Evolutionary conservation across 2,113 vertebrate species (phyloP).

Genomic region (Tetrax tetrax): DNA sequence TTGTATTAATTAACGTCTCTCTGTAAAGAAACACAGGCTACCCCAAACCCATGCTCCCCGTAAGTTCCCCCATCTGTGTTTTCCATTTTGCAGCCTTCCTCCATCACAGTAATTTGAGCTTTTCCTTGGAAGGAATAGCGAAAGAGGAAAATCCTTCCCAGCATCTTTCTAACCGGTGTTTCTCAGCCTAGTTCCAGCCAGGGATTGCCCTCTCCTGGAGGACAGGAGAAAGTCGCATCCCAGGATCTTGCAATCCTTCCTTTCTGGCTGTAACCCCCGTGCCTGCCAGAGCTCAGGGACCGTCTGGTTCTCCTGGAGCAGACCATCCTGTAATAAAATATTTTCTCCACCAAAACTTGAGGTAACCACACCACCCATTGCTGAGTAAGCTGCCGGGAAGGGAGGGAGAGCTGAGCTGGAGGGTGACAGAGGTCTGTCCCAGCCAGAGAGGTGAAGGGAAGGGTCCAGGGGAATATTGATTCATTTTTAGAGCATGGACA

Average conservation of each 20-base stretch:
- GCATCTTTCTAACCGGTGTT: neutral
- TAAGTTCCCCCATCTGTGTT: neutral
- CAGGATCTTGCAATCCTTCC: neutral
- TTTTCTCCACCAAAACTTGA: neutral
- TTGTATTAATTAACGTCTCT: neutral
- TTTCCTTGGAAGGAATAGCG: neutral
- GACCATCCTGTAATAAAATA: too few relatives aligned
- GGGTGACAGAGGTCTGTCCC: neutral
- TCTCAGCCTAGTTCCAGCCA: slow-evolving; percentile 2
- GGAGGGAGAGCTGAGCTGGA: neutral
- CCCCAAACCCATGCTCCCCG: neutral
- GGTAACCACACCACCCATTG: too few relatives aligned
- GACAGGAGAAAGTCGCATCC: neutral
- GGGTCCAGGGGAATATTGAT: neutral
- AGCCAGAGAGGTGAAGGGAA: neutral
- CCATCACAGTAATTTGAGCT: slow-evolving; percentile 4
- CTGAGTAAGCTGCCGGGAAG: neutral
- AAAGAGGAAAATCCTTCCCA: neutral
- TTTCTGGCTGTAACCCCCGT: neutral
- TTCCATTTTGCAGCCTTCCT: neutral
- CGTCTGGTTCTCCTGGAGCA: neutral
- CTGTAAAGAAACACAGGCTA: neutral
- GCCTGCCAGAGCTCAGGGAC: neutral
- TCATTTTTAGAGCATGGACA: neutral
- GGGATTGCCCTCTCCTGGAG: slow-evolving; percentile 68